Conservation (phyloP, 2,113 vertebrate genomes). For the Chlorocebus sabaeus region DNA sequence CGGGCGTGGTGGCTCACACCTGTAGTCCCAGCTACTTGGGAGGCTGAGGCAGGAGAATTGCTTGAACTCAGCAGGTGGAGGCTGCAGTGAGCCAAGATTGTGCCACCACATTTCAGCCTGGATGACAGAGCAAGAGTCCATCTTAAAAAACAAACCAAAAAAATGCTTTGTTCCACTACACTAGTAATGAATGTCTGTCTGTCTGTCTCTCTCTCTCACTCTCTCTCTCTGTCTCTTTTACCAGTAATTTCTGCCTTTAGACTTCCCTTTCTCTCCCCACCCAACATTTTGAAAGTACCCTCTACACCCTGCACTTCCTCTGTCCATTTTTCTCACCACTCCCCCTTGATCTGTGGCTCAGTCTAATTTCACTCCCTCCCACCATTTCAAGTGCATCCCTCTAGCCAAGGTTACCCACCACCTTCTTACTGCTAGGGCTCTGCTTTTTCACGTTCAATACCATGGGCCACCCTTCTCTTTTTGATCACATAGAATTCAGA, state of each 20-base stretch:
- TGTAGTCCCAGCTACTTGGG: too few species aligned
- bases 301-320: neutral
- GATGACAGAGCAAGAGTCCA: too few species aligned
- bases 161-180: neutral
- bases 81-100: too few species aligned
- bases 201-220: too few species aligned
- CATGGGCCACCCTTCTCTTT: neutral
- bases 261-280: neutral
- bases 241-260: neutral
- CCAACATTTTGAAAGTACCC: neutral
- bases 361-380: neutral
- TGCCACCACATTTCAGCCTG: too few species aligned
- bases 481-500: neutral
- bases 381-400: neutral
- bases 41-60: too few species aligned
- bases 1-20: accelerated
- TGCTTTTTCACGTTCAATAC: neutral
- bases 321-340: neutral
- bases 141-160: too few species aligned
- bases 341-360: neutral
- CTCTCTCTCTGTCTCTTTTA: neutral
- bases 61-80: too few species aligned
- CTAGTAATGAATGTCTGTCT: neutral
- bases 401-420: neutral
- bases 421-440: neutral